Conservation (phyloP, 2,888 invertebrate genomes). For the Ellobium chinense region DNA sequence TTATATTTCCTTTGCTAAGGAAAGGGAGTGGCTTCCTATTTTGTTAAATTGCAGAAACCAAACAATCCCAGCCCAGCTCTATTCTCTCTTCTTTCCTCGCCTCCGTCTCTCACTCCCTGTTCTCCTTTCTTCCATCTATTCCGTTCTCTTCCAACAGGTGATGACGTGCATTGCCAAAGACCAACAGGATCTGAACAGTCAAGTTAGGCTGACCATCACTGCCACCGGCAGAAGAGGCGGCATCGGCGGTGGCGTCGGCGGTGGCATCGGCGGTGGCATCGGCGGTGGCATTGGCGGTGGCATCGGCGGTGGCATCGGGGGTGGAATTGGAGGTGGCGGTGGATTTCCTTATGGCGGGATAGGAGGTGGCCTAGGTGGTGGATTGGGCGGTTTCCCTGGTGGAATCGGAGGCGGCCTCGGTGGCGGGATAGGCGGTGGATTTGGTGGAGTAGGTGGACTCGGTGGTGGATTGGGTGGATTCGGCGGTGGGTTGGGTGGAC, state of each 20-base stretch:
- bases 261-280: not conserved
- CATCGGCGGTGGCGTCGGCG: not conserved
- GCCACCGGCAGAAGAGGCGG: not conserved
- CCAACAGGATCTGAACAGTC: constrained; percentile 10
- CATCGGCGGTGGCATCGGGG: not conserved
- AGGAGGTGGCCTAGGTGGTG: not conserved
- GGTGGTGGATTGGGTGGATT: not conserved
- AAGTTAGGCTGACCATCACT: constrained; percentile 17
- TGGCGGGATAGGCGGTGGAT: not conserved
- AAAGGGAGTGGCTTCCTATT: too few species aligned
- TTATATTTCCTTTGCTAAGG: too few species aligned
- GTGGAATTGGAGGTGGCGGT: not conserved
- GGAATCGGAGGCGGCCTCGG: not conserved
- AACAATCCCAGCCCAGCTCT: too few species aligned
- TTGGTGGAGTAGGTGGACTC: not conserved
- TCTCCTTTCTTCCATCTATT: not conserved
- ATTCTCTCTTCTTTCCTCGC: not conserved
- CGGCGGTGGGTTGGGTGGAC: not conserved
- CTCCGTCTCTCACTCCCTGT: too few species aligned
- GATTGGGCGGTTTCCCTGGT: not conserved
- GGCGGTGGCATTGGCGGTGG: not conserved
- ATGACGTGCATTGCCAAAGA: constrained; percentile 27
- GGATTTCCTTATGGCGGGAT: too few species aligned
- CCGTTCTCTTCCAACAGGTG: not conserved
- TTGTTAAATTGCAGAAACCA: too few species aligned